Base-by-base conservation (phyloP, 2,888 invertebrate species). In the Drosophila anomalata region DNA sequence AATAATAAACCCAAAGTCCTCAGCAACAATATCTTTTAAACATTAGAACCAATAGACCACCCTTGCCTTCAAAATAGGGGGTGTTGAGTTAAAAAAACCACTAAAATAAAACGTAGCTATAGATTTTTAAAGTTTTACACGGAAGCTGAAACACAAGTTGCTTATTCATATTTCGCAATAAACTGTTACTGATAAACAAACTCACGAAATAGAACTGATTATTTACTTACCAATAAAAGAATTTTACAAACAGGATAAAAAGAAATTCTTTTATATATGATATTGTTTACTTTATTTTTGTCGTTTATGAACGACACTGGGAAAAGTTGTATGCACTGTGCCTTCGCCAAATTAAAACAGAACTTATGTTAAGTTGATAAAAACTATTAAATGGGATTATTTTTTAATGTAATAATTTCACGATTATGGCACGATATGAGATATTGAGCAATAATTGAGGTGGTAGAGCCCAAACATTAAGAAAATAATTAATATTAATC, bases 91-190 rank as follows among this genome's bases (percentile, higher is more conserved):
- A 65, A 59, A 57, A 52, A 57, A 73, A 65, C 62, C 61, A 62
- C 78, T 76, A 65, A 63, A 78, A 36, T 65, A 73, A 85, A 71
- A 66, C 75, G 60, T 82, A 86, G 75, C 56, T 57, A 20, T 79
- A 79, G 62, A 56, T 66, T 61, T 71, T 74, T 57, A 76, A 65
- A 33, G 53, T 53, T 69, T 50, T 61, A 61, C 73, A 68, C 69
- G 56, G 71, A 82, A 69, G 46, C 55, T 66, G 82, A 66, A 22
- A 22, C 31, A 65, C n/a, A 53, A 12, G 24, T 41, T 47, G 66
- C 24, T 33, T 53, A 22, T 42, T 42, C 17, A 12, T n/a, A 31
- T 22, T 63, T 51, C 36, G 22, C 29, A 22, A 29, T 44, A n/a
- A 65, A 39, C 6, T 63, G 52, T 65, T 63, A 39, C 9, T 9